phyloP scores from a whole-genome alignment of 2,888 invertebrate genomes.

The Theretra japonica region DNA sequence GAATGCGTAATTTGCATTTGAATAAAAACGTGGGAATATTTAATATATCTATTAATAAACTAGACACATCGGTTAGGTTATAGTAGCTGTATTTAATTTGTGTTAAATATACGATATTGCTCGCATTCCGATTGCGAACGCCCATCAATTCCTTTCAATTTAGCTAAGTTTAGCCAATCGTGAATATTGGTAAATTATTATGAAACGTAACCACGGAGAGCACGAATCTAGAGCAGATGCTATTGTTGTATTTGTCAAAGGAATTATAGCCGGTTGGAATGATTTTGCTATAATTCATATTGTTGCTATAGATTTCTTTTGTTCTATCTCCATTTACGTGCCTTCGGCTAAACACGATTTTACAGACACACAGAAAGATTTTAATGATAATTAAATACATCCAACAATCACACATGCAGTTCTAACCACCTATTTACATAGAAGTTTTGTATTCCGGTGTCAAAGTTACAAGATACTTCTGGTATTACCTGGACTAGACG shows the following conservation, averaged over 20 bases:
- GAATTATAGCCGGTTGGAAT: too few species aligned
- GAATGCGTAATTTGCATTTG: neutral
- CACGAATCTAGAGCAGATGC: neutral
- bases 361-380: too few species aligned
- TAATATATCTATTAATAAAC: neutral
- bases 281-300: too few species aligned
- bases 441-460: too few species aligned
- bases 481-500: too few species aligned
- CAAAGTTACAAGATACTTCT: too few species aligned
- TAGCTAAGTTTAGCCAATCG: neutral
- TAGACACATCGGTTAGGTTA: neutral
- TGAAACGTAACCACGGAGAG: neutral
- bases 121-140: neutral
- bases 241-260: neutral
- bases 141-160: neutral
- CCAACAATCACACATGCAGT: too few species aligned
- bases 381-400: too few species aligned
- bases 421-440: too few species aligned
- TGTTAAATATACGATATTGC: neutral
- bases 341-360: too few species aligned
- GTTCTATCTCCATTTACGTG: too few species aligned
- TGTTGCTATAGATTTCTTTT: too few species aligned
- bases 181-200: slow-evolving; percentile 2
- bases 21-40: neutral
- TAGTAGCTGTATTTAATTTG: neutral